These are phyloP conservation scores for Drosophila mimica DNA, from an alignment of 2,888 invertebrate genomes.

Conservation along the genomic window DNA sequence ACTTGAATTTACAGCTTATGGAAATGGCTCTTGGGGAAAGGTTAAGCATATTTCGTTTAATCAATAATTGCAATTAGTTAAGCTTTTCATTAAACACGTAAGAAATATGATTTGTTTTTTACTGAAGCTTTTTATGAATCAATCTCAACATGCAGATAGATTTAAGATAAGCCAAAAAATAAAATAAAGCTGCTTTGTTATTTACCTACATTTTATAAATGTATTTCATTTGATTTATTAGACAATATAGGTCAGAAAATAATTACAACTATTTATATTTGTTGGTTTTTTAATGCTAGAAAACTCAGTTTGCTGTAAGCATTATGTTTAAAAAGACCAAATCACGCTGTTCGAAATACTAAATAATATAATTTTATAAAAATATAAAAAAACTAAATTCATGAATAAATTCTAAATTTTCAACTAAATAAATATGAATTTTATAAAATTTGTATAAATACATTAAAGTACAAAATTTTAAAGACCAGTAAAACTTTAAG, in stretches of 20 bases:
- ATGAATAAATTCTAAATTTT: no score
- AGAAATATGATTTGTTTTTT: background rate
- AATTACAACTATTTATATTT: background rate
- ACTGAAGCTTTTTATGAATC: background rate
- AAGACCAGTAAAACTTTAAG: no score
- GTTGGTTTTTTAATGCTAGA: background rate
- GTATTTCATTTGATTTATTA: no score
- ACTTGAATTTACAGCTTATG: conserved; percentile 34
- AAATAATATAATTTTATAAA: no score
- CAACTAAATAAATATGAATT: no score
- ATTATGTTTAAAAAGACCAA: background rate
- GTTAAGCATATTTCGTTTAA: background rate
- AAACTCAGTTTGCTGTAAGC: background rate
- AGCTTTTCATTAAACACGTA: background rate
- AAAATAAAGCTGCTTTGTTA: background rate
- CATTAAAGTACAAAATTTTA: no score
- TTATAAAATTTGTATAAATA: no score
- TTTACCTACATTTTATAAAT: no score
- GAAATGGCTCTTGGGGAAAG: background rate
- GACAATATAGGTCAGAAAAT: background rate
- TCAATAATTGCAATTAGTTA: background rate
- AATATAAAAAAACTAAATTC: no score
- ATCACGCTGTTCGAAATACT: background rate
- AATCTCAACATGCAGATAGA: background rate
- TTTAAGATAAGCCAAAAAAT: background rate